A percentile compares a stretch with the other conserved stretches of the same genome.
Evolutionary conservation across 2,797 vertebrate genomes (phyloP).

Genomic region (Cyprinodon diabolis): DNA sequence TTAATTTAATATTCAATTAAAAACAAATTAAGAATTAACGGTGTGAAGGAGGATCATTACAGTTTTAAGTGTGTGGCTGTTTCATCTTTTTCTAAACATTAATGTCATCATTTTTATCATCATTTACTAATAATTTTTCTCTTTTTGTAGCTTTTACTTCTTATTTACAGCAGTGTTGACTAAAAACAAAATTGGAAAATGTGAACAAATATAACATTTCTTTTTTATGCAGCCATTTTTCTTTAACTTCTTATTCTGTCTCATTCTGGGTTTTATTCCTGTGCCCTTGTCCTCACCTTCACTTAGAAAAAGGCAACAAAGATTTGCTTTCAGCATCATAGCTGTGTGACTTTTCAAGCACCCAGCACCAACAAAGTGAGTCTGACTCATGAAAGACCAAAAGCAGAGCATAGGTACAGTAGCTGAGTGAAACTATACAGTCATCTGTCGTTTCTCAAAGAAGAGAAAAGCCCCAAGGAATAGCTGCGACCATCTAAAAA

Average conservation of each 20-base stretch:
- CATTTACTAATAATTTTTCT: neutral
- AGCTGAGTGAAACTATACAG: slow-evolving; percentile 36
- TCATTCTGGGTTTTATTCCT: neutral
- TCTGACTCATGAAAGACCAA: slow-evolving; percentile 18
- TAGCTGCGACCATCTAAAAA: slow-evolving; percentile 35
- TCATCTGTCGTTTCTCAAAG: slow-evolving; percentile 38
- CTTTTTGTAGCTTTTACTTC: neutral
- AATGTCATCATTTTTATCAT: neutral
- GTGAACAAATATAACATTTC: neutral
- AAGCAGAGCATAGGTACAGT: slow-evolving; percentile 19
- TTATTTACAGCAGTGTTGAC: neutral
- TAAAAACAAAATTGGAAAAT: neutral
- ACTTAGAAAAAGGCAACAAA: neutral
- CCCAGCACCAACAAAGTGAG: slow-evolving; percentile 20
- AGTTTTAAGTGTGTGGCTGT: neutral
- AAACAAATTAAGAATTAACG: neutral
- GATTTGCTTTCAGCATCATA: slow-evolving; percentile 1
- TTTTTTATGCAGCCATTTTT: neutral
- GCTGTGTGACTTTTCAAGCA: slow-evolving; percentile 4
- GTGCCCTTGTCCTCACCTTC: neutral
- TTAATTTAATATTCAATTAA: neutral
- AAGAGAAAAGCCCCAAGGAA: slow-evolving; percentile 18
- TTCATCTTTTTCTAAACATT: neutral
- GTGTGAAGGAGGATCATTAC: neutral
- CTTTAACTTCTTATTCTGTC: neutral